These are phyloP conservation scores for Hippocampus guttulatus DNA, from an alignment of 2,113 vertebrate genomes.

Conservation along the genomic window DNA sequence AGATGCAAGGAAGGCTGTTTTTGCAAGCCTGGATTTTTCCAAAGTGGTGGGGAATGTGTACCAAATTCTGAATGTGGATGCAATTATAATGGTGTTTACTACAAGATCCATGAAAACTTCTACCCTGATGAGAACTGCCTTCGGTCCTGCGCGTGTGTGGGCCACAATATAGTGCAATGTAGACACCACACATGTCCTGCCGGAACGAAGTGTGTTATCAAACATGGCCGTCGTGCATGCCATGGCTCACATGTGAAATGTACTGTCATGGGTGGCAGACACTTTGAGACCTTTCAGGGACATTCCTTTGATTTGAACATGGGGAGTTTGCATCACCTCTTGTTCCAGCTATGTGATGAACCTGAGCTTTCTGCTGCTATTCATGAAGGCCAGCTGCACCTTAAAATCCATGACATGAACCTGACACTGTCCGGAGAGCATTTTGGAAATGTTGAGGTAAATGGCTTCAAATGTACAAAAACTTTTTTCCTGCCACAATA, in stretches of 20 bases:
- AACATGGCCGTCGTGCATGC: conserved; percentile 42
- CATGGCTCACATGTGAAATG: conserved; percentile 30
- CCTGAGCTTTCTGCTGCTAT: conserved; percentile 13
- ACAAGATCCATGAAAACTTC: conserved; percentile 34
- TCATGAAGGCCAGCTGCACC: conserved; percentile 38
- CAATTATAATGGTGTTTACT: conserved; percentile 26
- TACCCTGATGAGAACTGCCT: conserved; percentile 41
- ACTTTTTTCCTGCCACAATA: neutral
- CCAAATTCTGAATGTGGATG: conserved; percentile 32
- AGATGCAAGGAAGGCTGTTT: conserved; percentile 35
- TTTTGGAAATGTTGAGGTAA: conserved; percentile 47
- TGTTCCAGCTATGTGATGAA: conserved; percentile 25
- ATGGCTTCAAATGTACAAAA: neutral
- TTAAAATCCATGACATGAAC: conserved; percentile 33
- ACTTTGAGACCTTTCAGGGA: conserved; percentile 48
- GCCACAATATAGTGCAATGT: conserved; percentile 31
- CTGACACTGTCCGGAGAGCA: conserved; percentile 30
- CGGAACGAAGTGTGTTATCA: conserved; percentile 35
- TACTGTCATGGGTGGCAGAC: conserved; percentile 33
- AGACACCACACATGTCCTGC: conserved; percentile 35
- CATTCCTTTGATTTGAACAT: conserved; percentile 50
- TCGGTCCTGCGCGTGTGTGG: conserved; percentile 32
- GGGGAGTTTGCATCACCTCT: conserved; percentile 45
- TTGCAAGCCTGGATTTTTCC: conserved; percentile 30
- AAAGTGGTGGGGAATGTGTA: conserved; percentile 18